Conservation (phyloP, 2,888 invertebrate species). For the Aphidoletes aphidimyza region DNA sequence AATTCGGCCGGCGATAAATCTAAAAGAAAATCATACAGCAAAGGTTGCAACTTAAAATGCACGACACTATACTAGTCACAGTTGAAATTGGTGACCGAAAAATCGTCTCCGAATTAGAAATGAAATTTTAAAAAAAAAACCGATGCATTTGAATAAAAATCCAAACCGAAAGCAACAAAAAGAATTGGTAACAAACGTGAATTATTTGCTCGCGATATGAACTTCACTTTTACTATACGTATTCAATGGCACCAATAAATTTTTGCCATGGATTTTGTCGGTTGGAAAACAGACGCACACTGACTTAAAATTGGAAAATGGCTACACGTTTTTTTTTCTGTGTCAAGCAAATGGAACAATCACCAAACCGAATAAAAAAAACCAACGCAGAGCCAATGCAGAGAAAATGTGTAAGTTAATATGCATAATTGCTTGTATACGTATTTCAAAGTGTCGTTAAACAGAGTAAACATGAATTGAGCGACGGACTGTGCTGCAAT, state of each 20-base stretch:
- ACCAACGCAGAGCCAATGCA: background rate
- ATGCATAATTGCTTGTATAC: constrained; percentile 16
- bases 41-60: constrained; percentile 3
- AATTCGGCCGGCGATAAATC: constrained; percentile 62
- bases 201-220: constrained; percentile 1
- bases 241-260: constrained; percentile 12
- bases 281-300: background rate
- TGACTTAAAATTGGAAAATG: background rate
- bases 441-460: background rate
- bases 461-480: background rate
- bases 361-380: background rate
- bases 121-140: too few relatives aligned
- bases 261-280: background rate
- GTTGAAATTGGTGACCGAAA: too few relatives aligned
- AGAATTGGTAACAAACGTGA: background rate
- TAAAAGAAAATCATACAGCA: constrained; percentile 48
- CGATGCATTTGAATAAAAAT: background rate
- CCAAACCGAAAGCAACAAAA: background rate
- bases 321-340: background rate
- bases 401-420: background rate
- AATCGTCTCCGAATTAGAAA: too few relatives aligned
- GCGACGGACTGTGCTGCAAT: background rate
- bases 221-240: background rate
- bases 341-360: background rate
- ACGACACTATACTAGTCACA: too few relatives aligned